Evolutionary conservation across 2,113 vertebrate species (phyloP).

Genomic region (Neoarius graeffei): DNA sequence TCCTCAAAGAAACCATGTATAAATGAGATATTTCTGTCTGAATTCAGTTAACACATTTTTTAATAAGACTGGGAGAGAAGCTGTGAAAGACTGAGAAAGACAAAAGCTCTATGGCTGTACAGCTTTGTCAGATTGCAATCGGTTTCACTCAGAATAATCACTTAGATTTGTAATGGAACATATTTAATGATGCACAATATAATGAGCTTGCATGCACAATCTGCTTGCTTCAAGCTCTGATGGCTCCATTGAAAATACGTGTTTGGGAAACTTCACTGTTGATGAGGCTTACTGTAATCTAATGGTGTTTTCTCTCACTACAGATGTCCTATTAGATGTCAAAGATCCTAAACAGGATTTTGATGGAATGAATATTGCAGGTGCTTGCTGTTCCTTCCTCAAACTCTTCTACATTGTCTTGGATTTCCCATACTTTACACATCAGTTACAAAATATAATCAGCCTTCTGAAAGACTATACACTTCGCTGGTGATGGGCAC

Average conservation of each 20-base stretch:
- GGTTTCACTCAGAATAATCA: background rate
- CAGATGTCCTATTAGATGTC: constrained; percentile 55
- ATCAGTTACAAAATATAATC: constrained; percentile 69
- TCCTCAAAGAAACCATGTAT: background rate
- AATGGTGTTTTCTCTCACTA: constrained; percentile 70
- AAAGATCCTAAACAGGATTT: constrained; percentile 60
- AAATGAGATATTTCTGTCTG: background rate
- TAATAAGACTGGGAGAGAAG: background rate
- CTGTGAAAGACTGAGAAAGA: background rate
- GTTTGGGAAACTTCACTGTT: constrained; percentile 47
- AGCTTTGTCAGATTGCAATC: constrained; percentile 7
- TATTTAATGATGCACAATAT: constrained; percentile 33
- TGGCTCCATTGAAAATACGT: constrained; percentile 27
- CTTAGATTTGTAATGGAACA: constrained; percentile 29
- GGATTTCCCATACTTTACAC: constrained; percentile 58
- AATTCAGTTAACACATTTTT: background rate
- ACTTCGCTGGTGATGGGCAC: constrained; percentile 77
- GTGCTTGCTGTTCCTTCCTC: constrained; percentile 57
- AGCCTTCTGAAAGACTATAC: constrained; percentile 70
- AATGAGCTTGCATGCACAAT: constrained; percentile 2
- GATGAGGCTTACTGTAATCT: constrained; percentile 62
- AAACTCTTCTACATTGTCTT: constrained; percentile 41
- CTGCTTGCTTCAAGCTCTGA: constrained; percentile 4
- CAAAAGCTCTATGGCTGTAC: background rate
- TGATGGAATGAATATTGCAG: constrained; percentile 73